phyloP scores from a whole-genome alignment of 2,888 invertebrate genomes.

The Epinotia bilunana region DNA sequence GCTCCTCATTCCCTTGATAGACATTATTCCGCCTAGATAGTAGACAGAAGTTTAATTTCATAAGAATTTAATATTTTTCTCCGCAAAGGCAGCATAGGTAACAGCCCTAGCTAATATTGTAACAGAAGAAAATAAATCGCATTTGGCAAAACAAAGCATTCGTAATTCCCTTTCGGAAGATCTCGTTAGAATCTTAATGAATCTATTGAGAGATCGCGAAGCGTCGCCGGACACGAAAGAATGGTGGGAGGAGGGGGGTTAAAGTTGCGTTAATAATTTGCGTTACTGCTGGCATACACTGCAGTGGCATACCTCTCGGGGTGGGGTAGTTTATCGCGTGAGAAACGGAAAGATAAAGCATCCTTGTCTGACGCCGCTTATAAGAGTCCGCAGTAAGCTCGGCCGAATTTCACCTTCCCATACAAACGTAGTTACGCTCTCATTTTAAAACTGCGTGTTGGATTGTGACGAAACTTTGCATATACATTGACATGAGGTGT shows the following conservation, averaged over 20 bases:
- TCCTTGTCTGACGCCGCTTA: too few relatives aligned
- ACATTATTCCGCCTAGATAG: constrained; percentile 24
- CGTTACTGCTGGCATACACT: constrained; percentile 56
- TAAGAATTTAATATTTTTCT: constrained; percentile 36
- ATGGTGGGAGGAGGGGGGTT: constrained; percentile 62
- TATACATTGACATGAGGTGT: too few relatives aligned
- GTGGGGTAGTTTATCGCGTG: not conserved
- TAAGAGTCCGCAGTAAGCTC: too few relatives aligned
- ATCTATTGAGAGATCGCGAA: constrained; percentile 81
- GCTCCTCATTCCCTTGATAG: not conserved
- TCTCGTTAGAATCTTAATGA: constrained; percentile 83
- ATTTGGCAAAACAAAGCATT: constrained; percentile 80
- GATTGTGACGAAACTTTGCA: too few relatives aligned
- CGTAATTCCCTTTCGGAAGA: constrained; percentile 77
- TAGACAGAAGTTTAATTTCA: constrained; percentile 16
- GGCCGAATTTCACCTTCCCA: too few relatives aligned
- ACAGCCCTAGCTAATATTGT: constrained; percentile 56
- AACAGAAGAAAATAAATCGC: constrained; percentile 76
- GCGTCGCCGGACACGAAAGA: constrained; percentile 72
- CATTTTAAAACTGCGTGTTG: too few relatives aligned
- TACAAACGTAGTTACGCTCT: too few relatives aligned
- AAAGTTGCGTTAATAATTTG: constrained; percentile 78
- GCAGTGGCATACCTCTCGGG: constrained; percentile 13
- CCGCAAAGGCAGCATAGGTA: constrained; percentile 16
- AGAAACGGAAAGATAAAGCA: too few relatives aligned